Evolutionary conservation across 2,888 invertebrate genomes (phyloP).

Genomic region (Netelia virgata): DNA sequence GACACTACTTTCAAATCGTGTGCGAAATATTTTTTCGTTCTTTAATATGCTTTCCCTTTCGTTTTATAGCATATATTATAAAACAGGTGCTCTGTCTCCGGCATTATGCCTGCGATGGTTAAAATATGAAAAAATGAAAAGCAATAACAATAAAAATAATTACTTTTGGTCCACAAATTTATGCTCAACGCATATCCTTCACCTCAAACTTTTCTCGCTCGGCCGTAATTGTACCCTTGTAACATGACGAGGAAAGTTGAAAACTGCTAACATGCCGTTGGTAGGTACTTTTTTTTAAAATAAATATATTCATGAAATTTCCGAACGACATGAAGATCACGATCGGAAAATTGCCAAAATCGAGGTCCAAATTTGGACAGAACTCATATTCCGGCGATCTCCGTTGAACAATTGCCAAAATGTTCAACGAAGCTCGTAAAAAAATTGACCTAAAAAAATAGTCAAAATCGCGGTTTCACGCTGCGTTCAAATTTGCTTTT

Average conservation of each 20-base stretch:
- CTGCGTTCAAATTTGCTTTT: background rate
- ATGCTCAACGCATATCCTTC: too few species aligned
- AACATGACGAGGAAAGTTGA: background rate
- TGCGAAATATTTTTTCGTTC: too few species aligned
- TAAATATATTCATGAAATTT: constrained; percentile 8
- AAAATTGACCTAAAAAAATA: constrained; percentile 6
- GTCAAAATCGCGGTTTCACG: background rate
- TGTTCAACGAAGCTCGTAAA: background rate
- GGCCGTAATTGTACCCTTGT: background rate
- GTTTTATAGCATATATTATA: too few species aligned
- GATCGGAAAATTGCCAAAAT: constrained; percentile 69
- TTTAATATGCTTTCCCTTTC: too few species aligned
- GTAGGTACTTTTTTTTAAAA: background rate
- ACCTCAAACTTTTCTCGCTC: background rate
- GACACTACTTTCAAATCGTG: too few species aligned
- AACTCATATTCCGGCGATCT: background rate
- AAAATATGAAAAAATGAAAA: too few species aligned
- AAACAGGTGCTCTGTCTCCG: too few species aligned
- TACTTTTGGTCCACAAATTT: too few species aligned
- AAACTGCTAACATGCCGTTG: background rate
- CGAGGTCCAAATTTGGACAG: constrained; percentile 31
- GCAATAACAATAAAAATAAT: too few species aligned
- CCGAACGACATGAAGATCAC: constrained; percentile 41
- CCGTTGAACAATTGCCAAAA: constrained; percentile 9
- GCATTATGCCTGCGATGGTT: too few species aligned